Conservation (phyloP, 2,113 vertebrate genomes). For the Anguilla rostrata region DNA sequence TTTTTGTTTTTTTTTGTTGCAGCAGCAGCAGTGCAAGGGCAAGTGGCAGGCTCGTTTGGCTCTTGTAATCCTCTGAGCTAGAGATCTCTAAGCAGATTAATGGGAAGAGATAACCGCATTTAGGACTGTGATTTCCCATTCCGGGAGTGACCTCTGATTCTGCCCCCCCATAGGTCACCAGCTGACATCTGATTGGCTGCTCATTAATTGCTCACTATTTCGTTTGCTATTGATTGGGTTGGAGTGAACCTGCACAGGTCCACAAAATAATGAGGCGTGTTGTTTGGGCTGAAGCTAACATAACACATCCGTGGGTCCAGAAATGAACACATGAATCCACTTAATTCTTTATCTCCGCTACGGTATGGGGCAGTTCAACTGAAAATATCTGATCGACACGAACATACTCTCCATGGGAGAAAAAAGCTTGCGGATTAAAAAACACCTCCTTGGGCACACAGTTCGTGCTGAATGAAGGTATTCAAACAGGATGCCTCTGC, state of each 20-base stretch:
- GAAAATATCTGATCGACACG: no score
- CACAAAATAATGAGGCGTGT: neutral
- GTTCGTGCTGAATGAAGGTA: no score
- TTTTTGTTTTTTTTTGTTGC: no score
- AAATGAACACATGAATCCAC: no score
- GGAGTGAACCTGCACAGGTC: no score
- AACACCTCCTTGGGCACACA: no score
- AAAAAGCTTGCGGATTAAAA: neutral
- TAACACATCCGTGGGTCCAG: no score
- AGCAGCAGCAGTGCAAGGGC: neutral
- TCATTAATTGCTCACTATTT: neutral
- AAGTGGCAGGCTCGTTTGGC: neutral
- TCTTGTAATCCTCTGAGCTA: conserved; percentile 35
- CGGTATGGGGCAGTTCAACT: no score
- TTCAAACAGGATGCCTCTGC: no score
- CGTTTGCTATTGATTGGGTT: neutral
- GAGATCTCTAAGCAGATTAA: conserved; percentile 59
- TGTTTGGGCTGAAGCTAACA: neutral
- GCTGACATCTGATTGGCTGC: neutral
- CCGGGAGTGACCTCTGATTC: conserved; percentile 42
- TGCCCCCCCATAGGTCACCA: conserved; percentile 39
- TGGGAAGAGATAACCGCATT: conserved; percentile 53
- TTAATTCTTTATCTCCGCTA: no score
- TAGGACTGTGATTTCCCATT: conserved; percentile 50
- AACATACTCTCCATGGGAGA: neutral